Base-by-base conservation (phyloP, 1,140 invertebrate genomes). In the Eupristina koningsbergeri region DNA sequence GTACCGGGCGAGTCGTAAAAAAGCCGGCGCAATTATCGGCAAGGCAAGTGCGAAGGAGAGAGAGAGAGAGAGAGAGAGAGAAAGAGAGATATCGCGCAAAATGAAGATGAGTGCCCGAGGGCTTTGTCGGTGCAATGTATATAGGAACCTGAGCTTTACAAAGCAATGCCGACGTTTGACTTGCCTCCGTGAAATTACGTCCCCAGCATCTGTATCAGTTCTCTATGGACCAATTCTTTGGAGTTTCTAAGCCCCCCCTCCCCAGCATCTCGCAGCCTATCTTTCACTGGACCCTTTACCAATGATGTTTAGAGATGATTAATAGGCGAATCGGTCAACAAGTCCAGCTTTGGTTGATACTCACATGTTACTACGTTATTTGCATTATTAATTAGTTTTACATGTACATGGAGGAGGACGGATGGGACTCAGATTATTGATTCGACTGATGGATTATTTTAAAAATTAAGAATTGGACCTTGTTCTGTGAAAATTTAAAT, bases 231-330 rank as follows among this genome's bases (percentile, higher is more conserved):
- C 71, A 45, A 81, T 81, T 74, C 36, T 81, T 81, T 13, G 22
- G 67, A 73, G 79, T 58, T 71, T n/a, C n/a, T n/a, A n/a, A n/a
- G n/a, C n/a, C n/a, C n/a, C n/a, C n/a, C n/a, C n/a, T n/a, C n/a
- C n/a, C n/a, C n/a, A n/a, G n/a, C 26, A 41, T 8, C 22, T 41
- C 36, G 53, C 26, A 3, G 22, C 26, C 53, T 58, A 22, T 2
- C 22, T 58, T 2, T 9, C 19, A 3, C 53, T 3, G 19, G 5
- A 6, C 22, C 9, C 47, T 76, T 76, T 76, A 13, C 47, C 47
- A 76, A 76, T 58, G 58, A 36, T 17, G 41, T 36, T 71, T 34
- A 67, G 64, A 29, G 78, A 53, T 80, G 64, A 80, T 80, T 71
- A 53, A 80, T 80, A 80, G 71, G n/a, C 36, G 69, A 5, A 11